These are phyloP conservation scores for Portevinia maculata DNA, from an alignment of 2,888 invertebrate species.

Conservation along the genomic window DNA sequence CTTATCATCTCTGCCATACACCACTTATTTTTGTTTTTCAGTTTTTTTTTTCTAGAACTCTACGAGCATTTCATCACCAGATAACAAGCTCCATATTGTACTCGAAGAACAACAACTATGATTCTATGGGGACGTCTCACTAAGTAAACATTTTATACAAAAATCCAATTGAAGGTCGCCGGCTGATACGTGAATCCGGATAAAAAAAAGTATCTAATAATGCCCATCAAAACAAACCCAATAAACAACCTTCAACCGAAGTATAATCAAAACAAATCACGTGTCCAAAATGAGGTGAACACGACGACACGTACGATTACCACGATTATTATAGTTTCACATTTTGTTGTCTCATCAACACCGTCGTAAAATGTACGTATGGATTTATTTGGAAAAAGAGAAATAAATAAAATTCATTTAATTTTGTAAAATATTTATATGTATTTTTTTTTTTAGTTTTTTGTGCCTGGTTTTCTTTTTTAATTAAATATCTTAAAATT, in stretches of 20 bases:
- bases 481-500: conserved; percentile 65
- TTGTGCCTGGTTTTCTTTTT: conserved; percentile 29
- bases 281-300: conserved; percentile 62
- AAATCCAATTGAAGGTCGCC: conserved; percentile 43
- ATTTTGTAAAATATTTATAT: conserved; percentile 40
- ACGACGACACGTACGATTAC: conserved; percentile 43
- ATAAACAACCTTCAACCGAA: conserved; percentile 49
- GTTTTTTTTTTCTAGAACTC: conserved; percentile 27
- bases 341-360: conserved; percentile 28
- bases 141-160: conserved; percentile 17
- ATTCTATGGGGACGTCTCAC: conserved; percentile 13
- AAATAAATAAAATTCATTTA: conserved; percentile 23
- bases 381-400: no score
- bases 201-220: conserved; percentile 42
- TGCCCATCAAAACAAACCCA: conserved; percentile 59
- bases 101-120: conserved; percentile 5
- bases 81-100: conserved; percentile 46
- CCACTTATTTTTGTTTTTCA: conserved; percentile 4
- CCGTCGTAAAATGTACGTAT: conserved; percentile 2
- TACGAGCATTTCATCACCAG: not conserved
- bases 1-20: conserved; percentile 53
- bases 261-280: conserved; percentile 56
- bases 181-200: conserved; percentile 60
- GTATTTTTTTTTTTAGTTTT: conserved; percentile 14
- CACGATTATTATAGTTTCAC: conserved; percentile 25